A percentile compares a stretch with the other conserved stretches of the same genome.
Evolutionary conservation across 2,888 invertebrate species (phyloP).

Genomic region (Megamerina dolium): DNA sequence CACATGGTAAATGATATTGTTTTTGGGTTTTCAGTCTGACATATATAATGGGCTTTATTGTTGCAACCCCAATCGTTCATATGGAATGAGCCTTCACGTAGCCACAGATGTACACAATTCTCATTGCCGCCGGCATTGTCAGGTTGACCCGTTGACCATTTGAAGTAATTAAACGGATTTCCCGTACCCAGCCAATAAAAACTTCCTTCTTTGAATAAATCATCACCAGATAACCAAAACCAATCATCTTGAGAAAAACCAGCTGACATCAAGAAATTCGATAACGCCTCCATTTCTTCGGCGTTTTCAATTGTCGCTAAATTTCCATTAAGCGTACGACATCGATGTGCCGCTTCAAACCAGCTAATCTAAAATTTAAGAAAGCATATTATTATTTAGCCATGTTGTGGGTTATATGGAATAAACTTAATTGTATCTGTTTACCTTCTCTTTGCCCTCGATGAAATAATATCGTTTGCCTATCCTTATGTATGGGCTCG

Average conservation of each 20-base stretch:
- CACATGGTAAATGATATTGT: not conserved
- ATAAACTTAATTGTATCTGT: too few relatives aligned
- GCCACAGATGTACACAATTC: slow-evolving; percentile 35
- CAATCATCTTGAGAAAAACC: slow-evolving; percentile 27
- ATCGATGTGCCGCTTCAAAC: slow-evolving; percentile 33
- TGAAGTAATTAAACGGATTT: slow-evolving; percentile 29
- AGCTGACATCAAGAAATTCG: slow-evolving; percentile 26
- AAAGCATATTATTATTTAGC: too few relatives aligned
- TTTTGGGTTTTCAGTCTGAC: slow-evolving; percentile 26
- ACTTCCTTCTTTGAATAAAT: slow-evolving; percentile 32
- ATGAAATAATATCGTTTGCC: too few relatives aligned
- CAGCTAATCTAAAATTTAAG: slow-evolving; percentile 27
- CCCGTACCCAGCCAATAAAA: slow-evolving; percentile 36
- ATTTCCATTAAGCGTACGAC: slow-evolving; percentile 34
- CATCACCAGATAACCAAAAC: slow-evolving; percentile 37
- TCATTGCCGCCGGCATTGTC: slow-evolving; percentile 32
- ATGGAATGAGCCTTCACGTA: slow-evolving; percentile 21
- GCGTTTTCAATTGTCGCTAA: slow-evolving; percentile 31
- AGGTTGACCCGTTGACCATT: slow-evolving; percentile 32
- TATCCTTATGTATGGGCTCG: too few relatives aligned
- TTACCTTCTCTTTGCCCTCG: too few relatives aligned
- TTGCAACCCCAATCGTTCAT: slow-evolving; percentile 36
- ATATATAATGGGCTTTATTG: slow-evolving; percentile 28
- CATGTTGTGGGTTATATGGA: too few relatives aligned
- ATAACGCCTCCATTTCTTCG: slow-evolving; percentile 28